Evolutionary conservation across 1,140 invertebrate genomes (phyloP).

Genomic region (Caenorhabditis tropicalis): DNA sequence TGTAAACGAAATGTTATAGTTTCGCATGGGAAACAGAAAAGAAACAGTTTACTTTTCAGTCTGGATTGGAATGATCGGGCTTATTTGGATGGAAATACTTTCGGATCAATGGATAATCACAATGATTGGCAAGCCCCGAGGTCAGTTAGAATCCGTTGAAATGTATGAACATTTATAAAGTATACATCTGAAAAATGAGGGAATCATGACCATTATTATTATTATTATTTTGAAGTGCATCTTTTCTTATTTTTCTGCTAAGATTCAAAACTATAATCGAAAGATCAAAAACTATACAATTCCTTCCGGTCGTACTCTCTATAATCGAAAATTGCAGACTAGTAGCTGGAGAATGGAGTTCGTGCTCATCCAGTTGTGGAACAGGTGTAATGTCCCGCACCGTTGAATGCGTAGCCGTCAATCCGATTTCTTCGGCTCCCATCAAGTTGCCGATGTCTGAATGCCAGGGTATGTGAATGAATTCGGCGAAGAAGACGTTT

Average conservation of each 20-base stretch:
- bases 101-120: slow-evolving; percentile 42
- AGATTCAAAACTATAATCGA: too few relatives aligned
- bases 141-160: background rate
- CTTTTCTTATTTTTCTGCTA: background rate
- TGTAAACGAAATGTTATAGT: background rate
- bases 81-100: slow-evolving; percentile 47
- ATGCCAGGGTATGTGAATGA: slow-evolving; percentile 61
- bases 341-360: slow-evolving; percentile 80
- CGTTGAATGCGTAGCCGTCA: slow-evolving; percentile 78
- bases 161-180: too few relatives aligned
- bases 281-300: too few relatives aligned
- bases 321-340: slow-evolving; percentile 55
- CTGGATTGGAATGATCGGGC: slow-evolving; percentile 49
- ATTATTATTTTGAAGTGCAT: background rate
- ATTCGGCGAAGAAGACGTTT: background rate
- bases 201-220: too few relatives aligned
- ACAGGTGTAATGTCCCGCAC: slow-evolving; percentile 77
- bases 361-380: slow-evolving; percentile 81
- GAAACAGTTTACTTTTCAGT: slow-evolving; percentile 33
- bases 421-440: slow-evolving; percentile 59
- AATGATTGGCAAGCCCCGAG: slow-evolving; percentile 40
- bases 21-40: background rate
- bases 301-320: background rate
- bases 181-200: too few relatives aligned
- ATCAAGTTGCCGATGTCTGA: slow-evolving; percentile 68